phyloP scores from a whole-genome alignment of 2,113 vertebrate genomes.

The Notarius lentiginosus region DNA sequence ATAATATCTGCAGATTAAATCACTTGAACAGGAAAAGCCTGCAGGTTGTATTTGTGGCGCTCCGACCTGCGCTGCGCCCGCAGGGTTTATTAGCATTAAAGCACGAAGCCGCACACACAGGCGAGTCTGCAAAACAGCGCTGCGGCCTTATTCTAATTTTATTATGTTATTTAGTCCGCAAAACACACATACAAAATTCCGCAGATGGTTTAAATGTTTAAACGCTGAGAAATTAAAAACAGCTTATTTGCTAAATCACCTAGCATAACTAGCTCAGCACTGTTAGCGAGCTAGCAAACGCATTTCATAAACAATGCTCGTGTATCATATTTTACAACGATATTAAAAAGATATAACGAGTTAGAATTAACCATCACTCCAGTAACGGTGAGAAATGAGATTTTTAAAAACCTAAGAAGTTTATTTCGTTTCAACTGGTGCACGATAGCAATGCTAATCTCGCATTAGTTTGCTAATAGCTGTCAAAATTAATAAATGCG shows the following conservation, averaged over 20 bases:
- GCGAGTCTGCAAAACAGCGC: neutral
- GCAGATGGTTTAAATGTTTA: neutral
- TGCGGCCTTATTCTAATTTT: neutral
- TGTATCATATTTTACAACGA: neutral
- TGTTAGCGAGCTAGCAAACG: neutral
- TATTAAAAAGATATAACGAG: neutral
- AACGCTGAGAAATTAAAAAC: neutral
- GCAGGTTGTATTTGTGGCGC: neutral
- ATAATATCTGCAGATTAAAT: neutral
- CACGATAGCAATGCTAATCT: neutral
- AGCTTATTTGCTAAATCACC: no score
- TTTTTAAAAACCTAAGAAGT: neutral
- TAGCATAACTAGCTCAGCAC: neutral
- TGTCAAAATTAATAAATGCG: constrained; percentile 6
- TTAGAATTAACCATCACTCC: neutral
- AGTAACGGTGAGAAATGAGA: neutral
- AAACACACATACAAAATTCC: neutral
- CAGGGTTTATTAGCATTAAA: neutral
- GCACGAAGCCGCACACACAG: neutral
- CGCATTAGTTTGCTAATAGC: neutral
- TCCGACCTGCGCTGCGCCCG: neutral
- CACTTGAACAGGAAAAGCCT: no score
- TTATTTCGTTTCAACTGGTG: no score
- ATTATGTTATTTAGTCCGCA: neutral
- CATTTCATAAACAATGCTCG: neutral